Evolutionary conservation across 2,113 vertebrate genomes (phyloP), one percentile per base, ranked within the genome.

Genomic region (Chaetorhynchus papuensis): DNA sequence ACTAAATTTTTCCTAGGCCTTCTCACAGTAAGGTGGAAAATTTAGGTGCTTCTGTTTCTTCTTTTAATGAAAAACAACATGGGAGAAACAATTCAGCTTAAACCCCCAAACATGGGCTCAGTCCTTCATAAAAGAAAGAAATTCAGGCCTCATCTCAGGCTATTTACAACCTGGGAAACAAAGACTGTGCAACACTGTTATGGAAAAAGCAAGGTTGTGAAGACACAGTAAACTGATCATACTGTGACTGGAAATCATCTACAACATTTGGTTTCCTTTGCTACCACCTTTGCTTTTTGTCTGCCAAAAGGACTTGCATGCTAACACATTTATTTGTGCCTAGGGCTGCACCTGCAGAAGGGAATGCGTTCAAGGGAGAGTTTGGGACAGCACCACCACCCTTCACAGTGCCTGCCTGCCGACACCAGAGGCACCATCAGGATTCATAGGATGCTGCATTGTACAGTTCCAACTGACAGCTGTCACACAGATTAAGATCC

Each of bases 391-490:
- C 44, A 72, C 22, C 16, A 13, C 30, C 56, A 63, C 42, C 13
- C 78, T 65, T 60, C 61, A 35, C 13, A 42, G 54, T 3, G 8
- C 35, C 30, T 6, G 16, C 59, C 59, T 49, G 44, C 33, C 1
- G 0, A 39, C 18, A 21, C 11, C 71, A 53, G 63, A 39, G 13
- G 59, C 65, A 57, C 12, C 28, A 57, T 33, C 23, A 56, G 17
- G 11, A 47, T 41, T n/a, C 1, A 1, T 18, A 37, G 30, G 22
- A 37, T 0, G 21, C 31, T 45, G 3, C 8, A 7, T 35, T 65
- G 30, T 6, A 66, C 39, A 37, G 47, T 27, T 69, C 35, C 69
- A 75, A 53, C 44, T n/a, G 59, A 20, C 85, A 79, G 57, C 18
- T 4, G 3, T 13, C 47, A 27, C 59, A 71, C 17, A 71, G 63